These are phyloP conservation scores for Lophius piscatorius DNA, from an alignment of 2,113 vertebrate genomes.

Conservation along the genomic window DNA sequence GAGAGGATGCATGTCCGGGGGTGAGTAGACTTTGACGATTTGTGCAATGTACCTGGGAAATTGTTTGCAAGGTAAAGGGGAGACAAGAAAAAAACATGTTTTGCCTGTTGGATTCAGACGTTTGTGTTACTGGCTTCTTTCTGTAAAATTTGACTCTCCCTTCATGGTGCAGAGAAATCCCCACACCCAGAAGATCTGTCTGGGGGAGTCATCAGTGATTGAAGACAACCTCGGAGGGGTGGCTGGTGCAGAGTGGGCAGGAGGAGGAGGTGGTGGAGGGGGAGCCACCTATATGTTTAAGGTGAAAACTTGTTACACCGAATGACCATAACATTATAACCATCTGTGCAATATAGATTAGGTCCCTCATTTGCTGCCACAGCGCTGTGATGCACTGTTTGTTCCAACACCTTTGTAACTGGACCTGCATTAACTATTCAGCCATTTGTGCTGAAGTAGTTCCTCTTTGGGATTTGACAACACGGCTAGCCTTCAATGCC, in stretches of 20 bases:
- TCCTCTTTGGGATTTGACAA: too few relatives aligned
- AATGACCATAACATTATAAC: neutral
- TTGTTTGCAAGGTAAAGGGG: neutral
- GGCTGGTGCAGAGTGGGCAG: constrained; percentile 79
- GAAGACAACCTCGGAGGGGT: constrained; percentile 80
- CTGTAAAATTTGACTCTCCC: constrained; percentile 7
- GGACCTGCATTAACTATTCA: too few relatives aligned
- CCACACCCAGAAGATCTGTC: constrained; percentile 85
- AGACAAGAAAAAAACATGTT: neutral
- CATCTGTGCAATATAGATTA: too few relatives aligned
- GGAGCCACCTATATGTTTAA: constrained; percentile 88
- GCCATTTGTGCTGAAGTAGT: too few relatives aligned
- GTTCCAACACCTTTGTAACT: too few relatives aligned
- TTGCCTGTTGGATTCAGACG: neutral
- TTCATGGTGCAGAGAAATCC: constrained; percentile 76
- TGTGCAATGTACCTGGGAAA: neutral
- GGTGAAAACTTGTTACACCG: constrained; percentile 56
- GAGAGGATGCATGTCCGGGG: constrained; percentile 90
- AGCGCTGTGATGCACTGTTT: too few relatives aligned
- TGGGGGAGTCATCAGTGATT: constrained; percentile 87
- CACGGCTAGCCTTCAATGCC: too few relatives aligned
- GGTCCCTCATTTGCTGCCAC: too few relatives aligned
- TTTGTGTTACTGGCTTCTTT: neutral
- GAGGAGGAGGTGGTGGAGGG: constrained; percentile 90
- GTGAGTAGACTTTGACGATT: constrained; percentile 72